Evolutionary conservation across 2,888 invertebrate species (phyloP).

Genomic region (Hedya salicella): DNA sequence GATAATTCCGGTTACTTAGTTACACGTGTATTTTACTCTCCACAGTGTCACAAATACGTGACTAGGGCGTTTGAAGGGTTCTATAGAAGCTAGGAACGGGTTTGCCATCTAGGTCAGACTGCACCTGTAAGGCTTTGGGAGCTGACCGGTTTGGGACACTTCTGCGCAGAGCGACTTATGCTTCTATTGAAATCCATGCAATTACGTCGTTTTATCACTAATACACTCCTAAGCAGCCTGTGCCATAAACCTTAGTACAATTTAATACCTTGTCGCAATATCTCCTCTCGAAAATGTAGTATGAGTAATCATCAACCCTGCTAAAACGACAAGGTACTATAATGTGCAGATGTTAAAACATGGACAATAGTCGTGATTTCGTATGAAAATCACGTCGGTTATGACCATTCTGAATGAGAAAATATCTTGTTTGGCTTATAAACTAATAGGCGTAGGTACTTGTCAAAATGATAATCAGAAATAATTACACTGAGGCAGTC

Average conservation of each 20-base stretch:
- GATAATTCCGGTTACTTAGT: neutral
- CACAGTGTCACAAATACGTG: conserved; percentile 58
- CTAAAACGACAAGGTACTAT: neutral
- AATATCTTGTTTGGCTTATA: neutral
- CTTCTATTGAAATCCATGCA: neutral
- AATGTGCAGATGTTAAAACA: neutral
- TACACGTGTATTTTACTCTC: neutral
- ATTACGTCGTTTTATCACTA: neutral
- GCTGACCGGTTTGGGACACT: neutral
- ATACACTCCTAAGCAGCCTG: neutral
- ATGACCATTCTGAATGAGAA: neutral
- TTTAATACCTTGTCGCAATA: neutral
- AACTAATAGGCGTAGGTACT: neutral
- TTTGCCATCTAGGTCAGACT: neutral
- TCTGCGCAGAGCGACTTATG: neutral
- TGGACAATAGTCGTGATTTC: neutral
- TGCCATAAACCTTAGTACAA: neutral
- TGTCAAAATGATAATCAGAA: neutral
- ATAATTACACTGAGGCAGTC: neutral
- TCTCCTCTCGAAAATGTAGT: neutral
- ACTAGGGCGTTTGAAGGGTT: conserved; percentile 44
- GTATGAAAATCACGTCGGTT: neutral
- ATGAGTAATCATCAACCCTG: neutral
- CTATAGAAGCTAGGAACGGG: conserved; percentile 3
- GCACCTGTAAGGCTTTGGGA: conserved; percentile 9